These are phyloP conservation scores for Euphonia xanthogaster DNA, from an alignment of 2,797 vertebrate species.

Conservation along the genomic window DNA sequence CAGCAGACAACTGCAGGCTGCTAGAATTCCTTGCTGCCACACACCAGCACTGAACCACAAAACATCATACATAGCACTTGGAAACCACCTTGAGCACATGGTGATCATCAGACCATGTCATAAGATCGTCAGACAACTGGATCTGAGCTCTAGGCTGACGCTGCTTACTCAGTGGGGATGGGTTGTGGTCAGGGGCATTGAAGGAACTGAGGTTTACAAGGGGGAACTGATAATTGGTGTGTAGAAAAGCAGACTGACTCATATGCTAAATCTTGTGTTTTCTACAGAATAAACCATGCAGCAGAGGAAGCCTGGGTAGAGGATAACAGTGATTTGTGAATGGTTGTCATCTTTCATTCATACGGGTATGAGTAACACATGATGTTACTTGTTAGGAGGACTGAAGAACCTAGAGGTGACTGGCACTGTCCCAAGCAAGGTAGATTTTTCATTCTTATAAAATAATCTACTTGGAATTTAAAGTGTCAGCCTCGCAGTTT, in stretches of 20 bases:
- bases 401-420: neutral
- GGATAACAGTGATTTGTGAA: neutral
- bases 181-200: neutral
- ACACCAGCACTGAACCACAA: neutral
- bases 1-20: neutral
- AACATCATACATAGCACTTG: fast-evolving
- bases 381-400: neutral
- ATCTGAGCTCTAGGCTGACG: neutral
- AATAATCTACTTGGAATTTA: neutral
- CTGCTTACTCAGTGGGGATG: neutral
- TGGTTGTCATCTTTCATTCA: neutral
- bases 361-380: neutral
- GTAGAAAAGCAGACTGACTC: neutral
- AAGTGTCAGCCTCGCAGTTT: neutral
- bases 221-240: neutral
- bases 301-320: neutral
- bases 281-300: neutral
- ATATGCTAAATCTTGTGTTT: neutral
- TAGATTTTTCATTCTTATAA: neutral
- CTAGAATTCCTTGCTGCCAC: neutral
- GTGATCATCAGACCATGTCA: neutral
- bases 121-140: neutral
- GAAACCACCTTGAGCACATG: neutral
- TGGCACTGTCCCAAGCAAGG: neutral
- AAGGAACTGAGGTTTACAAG: constrained; percentile 29